Evolutionary conservation across 2,113 vertebrate species (phyloP).

Genomic region (Athene cunicularia): DNA sequence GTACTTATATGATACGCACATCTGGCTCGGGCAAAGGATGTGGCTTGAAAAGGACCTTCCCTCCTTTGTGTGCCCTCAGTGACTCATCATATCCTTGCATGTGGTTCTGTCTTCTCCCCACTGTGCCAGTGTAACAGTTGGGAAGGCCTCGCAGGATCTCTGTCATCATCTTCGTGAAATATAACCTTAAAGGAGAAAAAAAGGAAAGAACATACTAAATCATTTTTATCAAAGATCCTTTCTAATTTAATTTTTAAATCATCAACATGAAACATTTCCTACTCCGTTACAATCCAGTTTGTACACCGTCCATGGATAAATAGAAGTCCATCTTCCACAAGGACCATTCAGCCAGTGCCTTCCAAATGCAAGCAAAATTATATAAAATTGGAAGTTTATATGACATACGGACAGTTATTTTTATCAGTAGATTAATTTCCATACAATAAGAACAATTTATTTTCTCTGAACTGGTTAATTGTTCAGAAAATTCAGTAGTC

Average conservation of each 20-base stretch:
- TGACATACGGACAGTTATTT: background rate
- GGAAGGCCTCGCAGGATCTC: background rate
- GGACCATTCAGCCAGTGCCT: background rate
- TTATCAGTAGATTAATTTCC: background rate
- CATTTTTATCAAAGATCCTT: background rate
- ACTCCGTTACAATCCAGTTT: background rate
- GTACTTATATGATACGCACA: background rate
- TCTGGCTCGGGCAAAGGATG: background rate
- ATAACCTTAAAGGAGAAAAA: background rate
- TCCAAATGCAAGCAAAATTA: background rate
- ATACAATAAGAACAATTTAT: background rate
- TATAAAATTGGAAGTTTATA: background rate
- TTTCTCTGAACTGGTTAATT: background rate
- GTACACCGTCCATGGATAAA: background rate
- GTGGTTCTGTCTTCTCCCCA: background rate
- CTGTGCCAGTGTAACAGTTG: background rate
- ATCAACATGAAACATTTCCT: background rate
- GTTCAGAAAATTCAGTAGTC: background rate
- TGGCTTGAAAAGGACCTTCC: background rate
- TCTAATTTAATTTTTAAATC: background rate
- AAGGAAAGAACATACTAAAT: background rate
- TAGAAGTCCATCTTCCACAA: background rate
- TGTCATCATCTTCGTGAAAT: background rate
- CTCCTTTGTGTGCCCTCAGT: background rate
- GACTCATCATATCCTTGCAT: background rate